Conservation (phyloP, 2,797 vertebrate genomes). For the Rachycentron canadum region DNA sequence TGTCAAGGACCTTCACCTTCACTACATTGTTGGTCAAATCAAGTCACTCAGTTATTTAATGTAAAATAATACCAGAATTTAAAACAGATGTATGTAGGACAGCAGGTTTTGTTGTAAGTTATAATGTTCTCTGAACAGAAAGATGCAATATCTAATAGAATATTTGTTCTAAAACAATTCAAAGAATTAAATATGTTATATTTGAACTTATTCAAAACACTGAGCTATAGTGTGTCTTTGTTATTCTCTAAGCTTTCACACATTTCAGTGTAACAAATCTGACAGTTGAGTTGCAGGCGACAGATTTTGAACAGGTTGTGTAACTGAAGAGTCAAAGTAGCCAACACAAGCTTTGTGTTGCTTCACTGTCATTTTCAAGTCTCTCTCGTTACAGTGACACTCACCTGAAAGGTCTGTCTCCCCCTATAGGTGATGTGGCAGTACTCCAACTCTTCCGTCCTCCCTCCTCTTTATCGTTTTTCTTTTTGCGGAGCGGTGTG, state of each 20-base stretch:
- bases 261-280: neutral
- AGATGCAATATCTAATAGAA: too few relatives aligned
- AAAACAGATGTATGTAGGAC: neutral
- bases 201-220: neutral
- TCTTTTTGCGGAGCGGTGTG: slow-evolving; percentile 89
- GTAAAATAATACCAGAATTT: neutral
- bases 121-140: neutral
- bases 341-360: neutral
- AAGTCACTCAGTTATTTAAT: neutral
- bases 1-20: neutral
- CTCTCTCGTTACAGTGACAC: neutral
- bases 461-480: slow-evolving; percentile 88
- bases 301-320: neutral
- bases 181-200: neutral
- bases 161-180: too few relatives aligned
- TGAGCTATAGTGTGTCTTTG: neutral
- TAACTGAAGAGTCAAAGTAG: neutral
- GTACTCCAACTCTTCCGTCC: slow-evolving; percentile 96
- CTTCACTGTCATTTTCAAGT: neutral
- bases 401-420: slow-evolving; percentile 95
- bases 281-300: neutral
- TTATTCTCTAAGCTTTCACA: neutral
- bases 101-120: neutral
- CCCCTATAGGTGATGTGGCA: slow-evolving; percentile 91
- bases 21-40: neutral